Base-by-base conservation (phyloP, 2,113 vertebrate genomes). In the Corythornis cristatus region DNA sequence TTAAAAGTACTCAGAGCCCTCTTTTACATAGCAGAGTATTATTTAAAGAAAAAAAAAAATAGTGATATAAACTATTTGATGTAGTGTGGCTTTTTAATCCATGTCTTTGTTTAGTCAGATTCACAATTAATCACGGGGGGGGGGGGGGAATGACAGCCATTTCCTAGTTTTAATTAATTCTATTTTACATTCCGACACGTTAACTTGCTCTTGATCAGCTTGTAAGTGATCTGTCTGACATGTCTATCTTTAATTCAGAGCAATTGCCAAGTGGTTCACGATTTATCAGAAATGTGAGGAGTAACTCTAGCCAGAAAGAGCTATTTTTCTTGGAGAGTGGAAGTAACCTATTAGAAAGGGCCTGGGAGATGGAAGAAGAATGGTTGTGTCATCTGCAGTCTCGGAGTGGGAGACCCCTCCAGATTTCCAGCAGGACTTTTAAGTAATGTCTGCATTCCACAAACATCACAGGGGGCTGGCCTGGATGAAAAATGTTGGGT, bases 211-310 rank as follows among this genome's bases (percentile, higher is more conserved):
- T 94, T 96, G 82, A 97, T 94, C 72, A 91, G 61, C 91, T 94
- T 96, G 82, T 93, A 96, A 94, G 88, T 90, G 48, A 94, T 94
- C 81, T 88, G 60, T 92, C 95, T 95, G 95, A 95, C 96, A 86
- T 86, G 78, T 92, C 68, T 92, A 92, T 83, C 62, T 92, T 95
- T 91, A 97, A 93, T 90, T 46, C 73, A 92, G 54, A 93, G 57
- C 84, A 89, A 93, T 89, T 97, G 84, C 66, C 82, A 95, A 89
- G 81, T 73, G 48, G 66, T 66, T 74, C 84, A 64, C 45, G 93
- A 84, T 92, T 94, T 95, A 93, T 97, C 93, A 94, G 64, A 87
- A 96, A 61, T 62, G 57, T 93, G 88, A 93, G 66, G 65, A 84
- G 86, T 92, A 84, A 75, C 21, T 81, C 57, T 53, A 92, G 31